These are phyloP conservation scores for Cichlasoma orientale DNA, from an alignment of 2,797 vertebrate species.

Conservation along the genomic window DNA sequence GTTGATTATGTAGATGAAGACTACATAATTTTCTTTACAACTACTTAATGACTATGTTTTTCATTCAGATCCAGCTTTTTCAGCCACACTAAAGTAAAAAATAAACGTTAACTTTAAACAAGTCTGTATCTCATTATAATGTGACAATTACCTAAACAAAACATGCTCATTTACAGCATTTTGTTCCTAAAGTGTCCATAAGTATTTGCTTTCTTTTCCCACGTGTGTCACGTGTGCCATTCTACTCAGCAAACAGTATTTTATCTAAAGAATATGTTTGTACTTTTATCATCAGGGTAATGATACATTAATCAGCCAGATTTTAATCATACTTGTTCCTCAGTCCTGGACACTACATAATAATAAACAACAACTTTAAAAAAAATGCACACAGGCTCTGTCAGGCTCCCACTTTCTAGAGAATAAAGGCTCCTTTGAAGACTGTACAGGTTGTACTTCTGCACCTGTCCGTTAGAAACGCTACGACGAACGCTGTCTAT, in stretches of 20 bases:
- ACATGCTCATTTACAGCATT: neutral
- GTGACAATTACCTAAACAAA: neutral
- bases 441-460: constrained; percentile 11
- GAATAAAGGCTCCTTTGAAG: constrained; percentile 55
- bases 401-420: constrained; percentile 9
- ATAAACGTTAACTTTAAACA: neutral
- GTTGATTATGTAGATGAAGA: constrained; percentile 31
- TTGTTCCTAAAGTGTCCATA: neutral
- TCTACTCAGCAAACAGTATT: neutral
- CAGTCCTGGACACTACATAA: neutral
- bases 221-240: neutral
- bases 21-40: neutral
- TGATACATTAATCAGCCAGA: neutral
- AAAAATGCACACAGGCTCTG: neutral
- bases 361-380: neutral
- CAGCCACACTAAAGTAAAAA: neutral
- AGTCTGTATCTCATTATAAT: neutral
- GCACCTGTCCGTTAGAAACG: constrained; percentile 16
- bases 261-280: neutral
- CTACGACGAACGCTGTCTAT: constrained; percentile 19
- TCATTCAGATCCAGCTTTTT: neutral
- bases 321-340: neutral
- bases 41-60: neutral
- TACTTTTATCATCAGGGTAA: neutral
- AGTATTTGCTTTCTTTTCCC: neutral